Evolutionary conservation across 1,140 invertebrate species (phyloP), one percentile per base, ranked within the genome.

Genomic region (Lysiphlebus fabarum): DNA sequence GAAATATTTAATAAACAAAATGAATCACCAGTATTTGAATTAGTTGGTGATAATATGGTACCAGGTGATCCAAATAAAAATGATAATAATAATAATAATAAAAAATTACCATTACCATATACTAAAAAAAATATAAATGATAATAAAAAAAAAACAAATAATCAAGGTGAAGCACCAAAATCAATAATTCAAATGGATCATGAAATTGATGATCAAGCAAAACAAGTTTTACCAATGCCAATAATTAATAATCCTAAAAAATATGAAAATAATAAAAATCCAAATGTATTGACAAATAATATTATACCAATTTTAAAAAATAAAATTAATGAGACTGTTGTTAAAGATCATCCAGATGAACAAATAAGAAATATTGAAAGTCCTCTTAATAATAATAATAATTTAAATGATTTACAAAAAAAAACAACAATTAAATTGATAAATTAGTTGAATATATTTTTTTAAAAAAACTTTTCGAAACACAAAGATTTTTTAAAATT

Each of bases 1-100:
- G 37, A 57, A 41, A 41, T 61, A 64, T 38, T 61, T 56, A 26
- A 67, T 62, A 10, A 67, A 62, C 49, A 62, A 71, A 42, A 62
- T 71, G 26, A 64, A 65, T 26, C 17, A 26, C 17, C 17, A 33
- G 77, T 77, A 45, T 67, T 67, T 47, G 43, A 56, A n/a, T 62
- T 63, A 56, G 63, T 56, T 36, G 61, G 72, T 44, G 70, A 66
- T 12, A 71, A 73, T 41, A 72, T 78, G 36, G 73, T 75, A 0
- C 75, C 76, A 0, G 68, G 69, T 2, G 74, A 70, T n/a, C 66
- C 65, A 8, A 69, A 51, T 6, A 48, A 48, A 51, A 5, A 36
- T n/a, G 33, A 7, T 51, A 14, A 45, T n/a, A 7, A 12, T 11
- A 33, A 33, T 5, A 45, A 10, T 38, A 33, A 40, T 9, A 26